Base-by-base conservation (phyloP, 2,797 vertebrate species). In the Eupleurogrammus muticus region DNA sequence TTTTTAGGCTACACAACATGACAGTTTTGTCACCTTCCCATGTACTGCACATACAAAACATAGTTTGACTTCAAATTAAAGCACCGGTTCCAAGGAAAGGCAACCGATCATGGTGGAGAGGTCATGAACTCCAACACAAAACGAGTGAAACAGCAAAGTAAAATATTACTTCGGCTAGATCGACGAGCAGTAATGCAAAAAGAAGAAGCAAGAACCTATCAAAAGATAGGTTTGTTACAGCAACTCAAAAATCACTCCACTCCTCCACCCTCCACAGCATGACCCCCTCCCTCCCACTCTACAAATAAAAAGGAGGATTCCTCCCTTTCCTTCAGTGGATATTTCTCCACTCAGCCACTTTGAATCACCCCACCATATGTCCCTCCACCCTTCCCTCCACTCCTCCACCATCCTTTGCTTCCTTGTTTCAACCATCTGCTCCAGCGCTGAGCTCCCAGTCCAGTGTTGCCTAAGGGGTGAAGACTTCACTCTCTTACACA, bases 191-290 rank as follows among this genome's bases (percentile, higher is more conserved):
- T 55, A 49, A 48, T 16, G 17, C n/a, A 47, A 47, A 47, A 47
- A 42, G 11, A 36, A 42, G 16, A 42, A 42, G 32, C 35, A 44
- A 56, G 35, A 80, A 66, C 60, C 62, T 66, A 70, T 74, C 53
- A 40, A 32, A 4, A 24, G 61, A 83, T 84, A 79, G 60, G 71
- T 87, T 52, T 86, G 11, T 67, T 38, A 23, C 34, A 59, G 48
- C 52, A 62, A 53, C 34, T 44, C 34, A 53, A 79, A 80, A 89
- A 84, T 85, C 86, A 70, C 67, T 89, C 90, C 87, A 87, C 88
- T 66, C 74, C 82, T 79, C 71, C 83, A 77, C 77, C 77, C 75
- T 85, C 69, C 60, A 76, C 80, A 77, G 84, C 88, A 86, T 88
- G 87, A 64, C 78, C 71, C n/a, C 62, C 65, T 44, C 40, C 35